phyloP scores from a whole-genome alignment of 2,113 vertebrate species.

The Odontophorus gujanensis region DNA sequence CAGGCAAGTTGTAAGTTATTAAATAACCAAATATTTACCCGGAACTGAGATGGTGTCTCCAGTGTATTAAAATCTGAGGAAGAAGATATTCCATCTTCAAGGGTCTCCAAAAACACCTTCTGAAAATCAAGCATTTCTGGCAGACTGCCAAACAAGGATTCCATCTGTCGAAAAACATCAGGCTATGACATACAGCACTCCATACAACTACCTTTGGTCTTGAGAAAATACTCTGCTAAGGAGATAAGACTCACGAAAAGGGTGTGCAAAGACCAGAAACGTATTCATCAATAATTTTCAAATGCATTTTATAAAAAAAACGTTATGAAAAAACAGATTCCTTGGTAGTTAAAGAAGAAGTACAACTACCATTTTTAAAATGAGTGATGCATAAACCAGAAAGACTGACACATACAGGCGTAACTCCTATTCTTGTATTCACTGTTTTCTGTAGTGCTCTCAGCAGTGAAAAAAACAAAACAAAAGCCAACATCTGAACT shows the following conservation, averaged over 20 bases:
- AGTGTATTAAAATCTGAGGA: slow-evolving; percentile 90
- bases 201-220: neutral
- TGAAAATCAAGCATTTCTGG: slow-evolving; percentile 98
- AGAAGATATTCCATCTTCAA: slow-evolving; percentile 92
- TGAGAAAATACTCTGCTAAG: neutral
- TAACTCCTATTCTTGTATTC: neutral
- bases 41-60: slow-evolving; percentile 93
- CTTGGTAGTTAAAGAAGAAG: neutral
- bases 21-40: slow-evolving; percentile 76
- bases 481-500: neutral
- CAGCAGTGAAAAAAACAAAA: neutral
- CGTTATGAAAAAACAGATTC: neutral
- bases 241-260: neutral
- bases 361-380: neutral
- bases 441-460: neutral
- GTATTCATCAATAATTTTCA: neutral
- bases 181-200: neutral
- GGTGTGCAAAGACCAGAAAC: neutral
- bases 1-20: neutral
- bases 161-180: slow-evolving; percentile 83
- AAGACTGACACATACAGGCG: neutral
- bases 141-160: slow-evolving; percentile 96
- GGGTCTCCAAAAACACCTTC: slow-evolving; percentile 94
- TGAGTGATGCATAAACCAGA: neutral
- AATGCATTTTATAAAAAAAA: neutral